Percentiles rank a stretch among this genome's conserved stretches.
Evolutionary conservation across 1,140 invertebrate genomes (phyloP).

Genomic region (Atopsyche davidsoni): DNA sequence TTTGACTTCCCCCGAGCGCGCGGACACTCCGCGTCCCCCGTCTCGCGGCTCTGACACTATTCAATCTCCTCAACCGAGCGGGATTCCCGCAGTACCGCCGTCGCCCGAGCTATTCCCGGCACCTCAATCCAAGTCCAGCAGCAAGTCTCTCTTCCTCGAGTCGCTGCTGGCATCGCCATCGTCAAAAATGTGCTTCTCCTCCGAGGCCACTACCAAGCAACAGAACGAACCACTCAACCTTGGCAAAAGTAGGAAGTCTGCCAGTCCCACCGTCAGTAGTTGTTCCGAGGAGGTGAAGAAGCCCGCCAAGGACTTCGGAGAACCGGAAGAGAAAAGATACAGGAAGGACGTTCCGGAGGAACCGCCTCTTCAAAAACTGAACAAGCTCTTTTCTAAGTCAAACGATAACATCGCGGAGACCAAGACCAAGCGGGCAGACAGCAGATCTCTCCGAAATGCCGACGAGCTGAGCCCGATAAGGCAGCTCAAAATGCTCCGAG

Average conservation of each 20-base stretch:
- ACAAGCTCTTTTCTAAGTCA: slow-evolving; percentile 40
- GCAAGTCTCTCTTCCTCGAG: slow-evolving; percentile 51
- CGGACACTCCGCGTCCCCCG: slow-evolving; percentile 46
- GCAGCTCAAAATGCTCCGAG: slow-evolving; percentile 66
- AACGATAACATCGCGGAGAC: slow-evolving; percentile 36
- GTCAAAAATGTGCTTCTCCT: slow-evolving; percentile 49
- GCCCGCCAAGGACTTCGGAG: slow-evolving; percentile 44
- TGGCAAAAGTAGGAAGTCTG: slow-evolving; percentile 55
- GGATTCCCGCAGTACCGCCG: slow-evolving; percentile 55
- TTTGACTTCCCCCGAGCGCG: slow-evolving; percentile 40
- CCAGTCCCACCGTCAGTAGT: slow-evolving; percentile 53
- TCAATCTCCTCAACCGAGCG: slow-evolving; percentile 59
- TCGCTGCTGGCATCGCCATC: slow-evolving; percentile 48
- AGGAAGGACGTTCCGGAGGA: slow-evolving; percentile 46
- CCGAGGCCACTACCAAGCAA: slow-evolving; percentile 50
- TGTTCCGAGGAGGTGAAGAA: slow-evolving; percentile 55
- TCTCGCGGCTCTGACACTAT: slow-evolving; percentile 57
- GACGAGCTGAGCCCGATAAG: slow-evolving; percentile 58
- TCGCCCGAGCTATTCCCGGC: slow-evolving; percentile 53
- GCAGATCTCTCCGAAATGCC: slow-evolving; percentile 35
- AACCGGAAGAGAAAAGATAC: slow-evolving; percentile 52
- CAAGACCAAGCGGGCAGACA: slow-evolving; percentile 31
- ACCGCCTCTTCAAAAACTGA: slow-evolving; percentile 36
- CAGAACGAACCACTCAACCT: slow-evolving; percentile 62
- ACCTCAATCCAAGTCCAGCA: slow-evolving; percentile 43